Base-by-base conservation (phyloP, 2,888 invertebrate genomes). In the Lysandra bellargus region DNA sequence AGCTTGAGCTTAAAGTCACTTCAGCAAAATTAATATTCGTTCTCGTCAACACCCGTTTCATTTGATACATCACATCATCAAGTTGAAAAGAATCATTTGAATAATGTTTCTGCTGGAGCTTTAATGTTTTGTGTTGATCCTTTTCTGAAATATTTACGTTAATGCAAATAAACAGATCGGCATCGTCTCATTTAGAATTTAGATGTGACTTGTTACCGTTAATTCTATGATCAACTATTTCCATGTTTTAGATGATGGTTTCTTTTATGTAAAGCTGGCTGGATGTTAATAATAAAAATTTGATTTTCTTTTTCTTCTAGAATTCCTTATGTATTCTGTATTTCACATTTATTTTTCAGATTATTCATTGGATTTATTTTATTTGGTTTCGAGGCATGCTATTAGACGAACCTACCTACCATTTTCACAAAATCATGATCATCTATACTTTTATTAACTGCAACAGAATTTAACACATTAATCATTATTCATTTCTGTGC, bases 41-140 rank as follows among this genome's bases (percentile, higher is more conserved):
- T 77, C 77, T 78, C 80, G 23, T 78, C 37, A 72, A 79, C 79
- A 78, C 69, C 69, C 69, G 83, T 80, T 81, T 83, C 85, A 78
- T 77, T 44, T 76, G 79, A 80, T 79, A 80, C 44, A 81, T 75
- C 49, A 64, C 74, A 79, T 53, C 69, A 60, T 91, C 90, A 90
- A 92, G 92, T 92, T 92, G 91, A 89, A 91, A 92, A 89, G 91
- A 89, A 86, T 81, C 81, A 64, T 81, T 83, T 82, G 78, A 82
- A 83, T 82, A 82, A 79, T 81, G 80, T 84, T 83, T 83, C 84
- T 85, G 86, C 87, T 87, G 84, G 83, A 87, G 88, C 88, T 89
- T 87, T 82, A 83, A 82, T 83, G 84, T 80, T 84, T 83, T 84
- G 82, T 85, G 84, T 85, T 83, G 81, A 82, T 84, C 81, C 80